Conservation (phyloP, 2,888 invertebrate genomes). For the Anodontia alba region DNA sequence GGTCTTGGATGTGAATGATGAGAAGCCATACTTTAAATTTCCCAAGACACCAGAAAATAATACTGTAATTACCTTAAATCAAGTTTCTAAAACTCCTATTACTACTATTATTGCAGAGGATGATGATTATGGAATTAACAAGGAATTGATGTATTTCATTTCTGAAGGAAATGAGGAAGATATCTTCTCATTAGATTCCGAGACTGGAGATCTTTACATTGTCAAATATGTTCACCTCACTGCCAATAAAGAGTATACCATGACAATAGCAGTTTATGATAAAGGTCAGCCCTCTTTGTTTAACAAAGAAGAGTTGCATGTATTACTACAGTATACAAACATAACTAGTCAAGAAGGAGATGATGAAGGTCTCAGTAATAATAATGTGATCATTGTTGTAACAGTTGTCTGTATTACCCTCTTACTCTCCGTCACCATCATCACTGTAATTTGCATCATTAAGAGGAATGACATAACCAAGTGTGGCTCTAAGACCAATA, state of each 20-base stretch:
- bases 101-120: constrained; percentile 93
- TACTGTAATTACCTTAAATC: constrained; percentile 70
- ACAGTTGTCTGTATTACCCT: constrained; percentile 66
- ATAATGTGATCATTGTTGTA: constrained; percentile 64
- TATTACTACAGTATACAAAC: constrained; percentile 59
- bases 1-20: constrained; percentile 98
- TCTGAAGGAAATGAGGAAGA: constrained; percentile 89
- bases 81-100: constrained; percentile 70
- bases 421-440: constrained; percentile 62
- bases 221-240: constrained; percentile 60
- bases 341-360: constrained; percentile 29
- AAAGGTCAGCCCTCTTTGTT: constrained; percentile 54
- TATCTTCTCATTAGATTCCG: constrained; percentile 63
- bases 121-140: constrained; percentile 95
- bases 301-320: constrained; percentile 36
- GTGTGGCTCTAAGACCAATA: constrained; percentile 36
- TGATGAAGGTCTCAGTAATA: constrained; percentile 41
- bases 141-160: constrained; percentile 96
- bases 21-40: constrained; percentile 88
- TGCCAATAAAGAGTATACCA: constrained; percentile 50
- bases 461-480: constrained; percentile 57
- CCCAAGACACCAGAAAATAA: constrained; percentile 70
- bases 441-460: constrained; percentile 65
- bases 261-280: constrained; percentile 60
- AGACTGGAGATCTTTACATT: constrained; percentile 59